A percentile compares a stretch with the other conserved stretches of the same genome.
Conservation (phyloP, 2,797 vertebrate genomes). For the Pangasius macronema region DNA sequence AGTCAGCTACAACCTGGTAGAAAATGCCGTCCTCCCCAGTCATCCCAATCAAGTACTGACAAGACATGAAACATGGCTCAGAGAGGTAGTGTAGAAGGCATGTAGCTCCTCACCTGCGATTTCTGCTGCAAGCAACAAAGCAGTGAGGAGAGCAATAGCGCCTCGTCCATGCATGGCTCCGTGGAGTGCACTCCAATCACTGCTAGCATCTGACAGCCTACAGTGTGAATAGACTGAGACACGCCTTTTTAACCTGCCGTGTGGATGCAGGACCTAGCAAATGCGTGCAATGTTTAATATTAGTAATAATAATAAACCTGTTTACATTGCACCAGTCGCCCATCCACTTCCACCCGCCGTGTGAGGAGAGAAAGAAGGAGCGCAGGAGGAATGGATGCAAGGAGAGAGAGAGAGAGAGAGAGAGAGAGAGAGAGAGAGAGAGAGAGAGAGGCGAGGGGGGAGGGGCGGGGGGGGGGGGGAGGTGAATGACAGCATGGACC, state of each 20-base stretch:
- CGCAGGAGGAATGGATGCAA: background rate
- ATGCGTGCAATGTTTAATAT: no score
- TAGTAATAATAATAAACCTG: background rate
- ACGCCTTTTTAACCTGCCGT: background rate
- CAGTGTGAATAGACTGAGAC: background rate
- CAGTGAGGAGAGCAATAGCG: background rate
- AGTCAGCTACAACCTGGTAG: background rate
- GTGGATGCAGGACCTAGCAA: background rate
- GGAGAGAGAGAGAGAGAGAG: no score
- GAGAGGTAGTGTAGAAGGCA: background rate
- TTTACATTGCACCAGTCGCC: no score
- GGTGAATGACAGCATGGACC: no score
- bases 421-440: background rate
- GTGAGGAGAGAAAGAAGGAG: background rate
- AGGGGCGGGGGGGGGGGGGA: no score
- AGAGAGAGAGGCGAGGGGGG: no score
- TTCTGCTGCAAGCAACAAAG: background rate
- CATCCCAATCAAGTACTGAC: background rate
- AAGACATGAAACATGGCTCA: background rate
- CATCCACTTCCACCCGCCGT: background rate
- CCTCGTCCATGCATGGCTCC: slow-evolving; percentile 23
- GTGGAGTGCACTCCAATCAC: slow-evolving; percentile 1
- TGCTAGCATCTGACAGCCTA: background rate
- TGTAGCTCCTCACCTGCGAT: slow-evolving; percentile 28
- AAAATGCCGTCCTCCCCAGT: background rate